Evolutionary conservation across 2,113 vertebrate species (phyloP).

Genomic region (Heteronetta atricapilla): DNA sequence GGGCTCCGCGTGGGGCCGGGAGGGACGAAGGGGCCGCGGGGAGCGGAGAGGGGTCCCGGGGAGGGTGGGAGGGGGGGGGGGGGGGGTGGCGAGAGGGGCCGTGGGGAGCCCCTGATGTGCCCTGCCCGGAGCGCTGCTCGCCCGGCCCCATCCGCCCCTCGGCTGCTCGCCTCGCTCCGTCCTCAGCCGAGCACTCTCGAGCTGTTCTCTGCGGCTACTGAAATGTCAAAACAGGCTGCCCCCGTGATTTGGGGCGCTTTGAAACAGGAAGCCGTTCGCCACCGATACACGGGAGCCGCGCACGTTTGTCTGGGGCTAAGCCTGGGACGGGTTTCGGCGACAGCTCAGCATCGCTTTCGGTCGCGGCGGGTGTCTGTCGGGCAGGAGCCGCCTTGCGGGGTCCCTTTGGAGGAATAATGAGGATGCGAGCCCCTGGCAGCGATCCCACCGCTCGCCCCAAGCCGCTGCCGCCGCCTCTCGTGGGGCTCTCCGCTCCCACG

Average conservation of each 20-base stretch:
- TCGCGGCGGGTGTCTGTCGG: not conserved
- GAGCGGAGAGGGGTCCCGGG: too few species aligned
- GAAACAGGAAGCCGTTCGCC: conserved; percentile 36
- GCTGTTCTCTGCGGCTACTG: conserved; percentile 71
- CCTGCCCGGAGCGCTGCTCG: conserved; percentile 61
- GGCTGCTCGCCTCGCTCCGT: too few species aligned
- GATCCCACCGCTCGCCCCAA: fast-evolving
- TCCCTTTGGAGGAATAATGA: not conserved
- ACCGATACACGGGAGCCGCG: not conserved
- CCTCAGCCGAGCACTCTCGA: conserved; percentile 50
- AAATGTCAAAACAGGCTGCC: conserved; percentile 69
- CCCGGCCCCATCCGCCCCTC: conserved; percentile 12
- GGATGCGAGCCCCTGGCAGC: fast-evolving
- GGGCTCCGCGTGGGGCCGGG: not conserved
- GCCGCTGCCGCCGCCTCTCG: fast-evolving
- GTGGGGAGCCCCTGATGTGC: too few species aligned
- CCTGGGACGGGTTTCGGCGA: not conserved
- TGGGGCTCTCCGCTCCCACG: fast-evolving
- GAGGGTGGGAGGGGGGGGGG: too few species aligned
- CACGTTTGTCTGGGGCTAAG: not conserved
- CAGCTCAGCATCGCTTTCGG: not conserved
- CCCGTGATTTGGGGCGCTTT: conserved; percentile 51
- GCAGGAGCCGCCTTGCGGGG: not conserved
- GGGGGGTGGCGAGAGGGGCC: too few species aligned
- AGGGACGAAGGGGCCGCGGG: too few species aligned